These are phyloP conservation scores for Parotia lawesii DNA, from an alignment of 2,113 vertebrate genomes.

Conservation along the genomic window DNA sequence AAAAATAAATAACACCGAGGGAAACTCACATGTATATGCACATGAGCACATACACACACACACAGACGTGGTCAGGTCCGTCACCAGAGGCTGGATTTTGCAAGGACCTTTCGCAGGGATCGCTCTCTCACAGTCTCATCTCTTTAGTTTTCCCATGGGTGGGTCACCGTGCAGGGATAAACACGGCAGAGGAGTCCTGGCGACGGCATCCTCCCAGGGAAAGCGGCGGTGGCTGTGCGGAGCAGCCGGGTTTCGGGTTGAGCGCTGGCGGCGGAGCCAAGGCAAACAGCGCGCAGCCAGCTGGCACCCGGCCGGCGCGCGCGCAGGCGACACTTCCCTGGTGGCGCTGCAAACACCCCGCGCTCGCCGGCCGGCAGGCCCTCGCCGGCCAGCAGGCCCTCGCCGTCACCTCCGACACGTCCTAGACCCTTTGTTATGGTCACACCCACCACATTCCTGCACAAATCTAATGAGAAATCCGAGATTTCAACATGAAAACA, in stretches of 20 bases:
- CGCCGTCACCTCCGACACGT: background rate
- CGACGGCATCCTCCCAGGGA: constrained; percentile 9
- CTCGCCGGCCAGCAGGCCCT: background rate
- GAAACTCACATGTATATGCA: background rate
- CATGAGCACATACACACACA: background rate
- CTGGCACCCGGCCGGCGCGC: background rate
- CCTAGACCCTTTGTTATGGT: background rate
- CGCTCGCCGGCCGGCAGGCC: background rate
- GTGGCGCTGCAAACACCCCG: background rate
- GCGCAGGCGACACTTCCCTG: background rate
- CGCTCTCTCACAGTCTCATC: background rate
- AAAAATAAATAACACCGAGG: constrained; percentile 14
- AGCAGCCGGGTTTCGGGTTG: background rate
- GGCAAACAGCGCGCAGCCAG: constrained; percentile 32
- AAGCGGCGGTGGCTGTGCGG: background rate
- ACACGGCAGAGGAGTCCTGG: constrained; percentile 23
- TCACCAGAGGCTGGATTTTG: background rate
- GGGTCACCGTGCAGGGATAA: background rate
- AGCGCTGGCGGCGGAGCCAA: background rate
- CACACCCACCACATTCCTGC: background rate
- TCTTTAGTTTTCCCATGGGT: constrained; percentile 8
- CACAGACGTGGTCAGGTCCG: background rate
- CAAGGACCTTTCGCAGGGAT: background rate
- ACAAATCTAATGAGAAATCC: background rate
- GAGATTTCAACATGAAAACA: background rate